Percentiles rank a stretch among this genome's conserved stretches.
phyloP scores from a whole-genome alignment of 2,797 vertebrate genomes.

The Danio kyathit region DNA sequence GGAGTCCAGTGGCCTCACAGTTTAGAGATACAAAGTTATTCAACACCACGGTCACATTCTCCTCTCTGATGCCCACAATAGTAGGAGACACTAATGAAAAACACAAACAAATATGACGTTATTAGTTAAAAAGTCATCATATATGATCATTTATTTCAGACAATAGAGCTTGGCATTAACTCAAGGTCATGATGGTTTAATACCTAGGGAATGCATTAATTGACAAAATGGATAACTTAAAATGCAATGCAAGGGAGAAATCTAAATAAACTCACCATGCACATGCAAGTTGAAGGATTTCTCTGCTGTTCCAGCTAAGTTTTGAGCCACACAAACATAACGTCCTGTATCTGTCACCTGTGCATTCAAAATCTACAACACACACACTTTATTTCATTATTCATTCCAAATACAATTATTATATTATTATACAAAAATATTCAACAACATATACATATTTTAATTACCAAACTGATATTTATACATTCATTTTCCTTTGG shows the following conservation, averaged over 20 bases:
- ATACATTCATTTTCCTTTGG: no score
- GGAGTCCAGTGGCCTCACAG: constrained; percentile 92
- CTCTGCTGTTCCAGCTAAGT: constrained; percentile 89
- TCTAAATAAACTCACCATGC: constrained; percentile 81
- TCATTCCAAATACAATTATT: neutral
- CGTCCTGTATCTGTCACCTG: constrained; percentile 91
- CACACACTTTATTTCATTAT: neutral
- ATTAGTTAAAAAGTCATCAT: neutral
- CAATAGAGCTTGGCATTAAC: no score
- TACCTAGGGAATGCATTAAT: no score
- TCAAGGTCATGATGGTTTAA: no score
- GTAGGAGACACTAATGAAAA: constrained; percentile 86
- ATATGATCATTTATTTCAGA: neutral
- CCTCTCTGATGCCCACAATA: constrained; percentile 83
- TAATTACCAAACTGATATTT: no score
- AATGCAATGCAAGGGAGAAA: no score
- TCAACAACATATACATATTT: neutral
- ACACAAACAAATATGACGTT: neutral
- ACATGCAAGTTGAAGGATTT: constrained; percentile 94
- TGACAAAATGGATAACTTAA: no score
- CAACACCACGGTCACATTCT: constrained; percentile 91
- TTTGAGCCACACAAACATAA: constrained; percentile 89
- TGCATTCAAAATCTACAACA: constrained; percentile 85
- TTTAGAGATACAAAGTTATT: constrained; percentile 93
- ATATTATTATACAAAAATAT: no score